Conservation (phyloP, 2,888 invertebrate genomes). For the Ditylenchus weischeri region DNA sequence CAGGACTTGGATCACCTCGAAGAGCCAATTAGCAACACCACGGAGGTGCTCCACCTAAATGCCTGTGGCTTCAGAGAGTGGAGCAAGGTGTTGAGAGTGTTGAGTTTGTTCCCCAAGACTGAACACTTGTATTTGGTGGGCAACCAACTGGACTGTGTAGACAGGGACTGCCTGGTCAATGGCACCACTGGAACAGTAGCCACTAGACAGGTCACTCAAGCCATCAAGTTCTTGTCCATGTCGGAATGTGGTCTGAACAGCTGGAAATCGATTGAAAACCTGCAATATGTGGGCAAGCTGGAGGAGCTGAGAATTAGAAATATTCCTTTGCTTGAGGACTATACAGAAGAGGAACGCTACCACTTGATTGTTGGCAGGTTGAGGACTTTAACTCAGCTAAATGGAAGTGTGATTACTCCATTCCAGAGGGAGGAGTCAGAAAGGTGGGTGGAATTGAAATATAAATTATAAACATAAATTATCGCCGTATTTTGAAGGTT, state of each 20-base stretch:
- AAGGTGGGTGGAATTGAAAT: conserved; percentile 13
- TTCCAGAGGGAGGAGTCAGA: conserved; percentile 60
- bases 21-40: conserved; percentile 23
- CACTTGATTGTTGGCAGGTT: conserved; percentile 54
- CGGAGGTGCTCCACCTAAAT: conserved; percentile 33
- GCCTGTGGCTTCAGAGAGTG: conserved; percentile 30
- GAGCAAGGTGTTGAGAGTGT: conserved; percentile 22
- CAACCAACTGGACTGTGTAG: conserved; percentile 12
- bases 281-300: conserved; percentile 77
- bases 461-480: neutral
- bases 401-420: conserved; percentile 30
- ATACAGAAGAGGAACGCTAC: conserved; percentile 50
- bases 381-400: conserved; percentile 8
- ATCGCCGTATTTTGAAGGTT: conserved; percentile 41
- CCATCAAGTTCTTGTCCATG: conserved; percentile 21
- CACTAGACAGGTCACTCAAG: conserved; percentile 12
- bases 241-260: conserved; percentile 11
- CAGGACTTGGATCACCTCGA: conserved; percentile 24
- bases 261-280: conserved; percentile 84
- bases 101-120: conserved; percentile 27
- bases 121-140: conserved; percentile 16
- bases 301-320: conserved; percentile 79
- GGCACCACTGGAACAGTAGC: neutral
- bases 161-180: neutral
- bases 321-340: conserved; percentile 64